Conservation (phyloP, 1,140 invertebrate species). For the Bilobella aurantiaca region DNA sequence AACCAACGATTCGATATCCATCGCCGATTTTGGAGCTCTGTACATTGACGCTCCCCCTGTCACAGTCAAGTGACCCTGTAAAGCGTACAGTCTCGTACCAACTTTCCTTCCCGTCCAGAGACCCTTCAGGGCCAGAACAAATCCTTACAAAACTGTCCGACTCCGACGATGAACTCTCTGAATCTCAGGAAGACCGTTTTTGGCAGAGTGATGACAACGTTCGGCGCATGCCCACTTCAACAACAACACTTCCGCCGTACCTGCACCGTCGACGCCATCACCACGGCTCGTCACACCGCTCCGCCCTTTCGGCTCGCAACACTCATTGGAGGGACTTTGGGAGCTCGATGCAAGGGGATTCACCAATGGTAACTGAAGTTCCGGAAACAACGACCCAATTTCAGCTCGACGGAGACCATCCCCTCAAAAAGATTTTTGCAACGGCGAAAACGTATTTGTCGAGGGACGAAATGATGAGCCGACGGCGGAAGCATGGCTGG, state of each 20-base stretch:
- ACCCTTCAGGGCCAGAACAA: background rate
- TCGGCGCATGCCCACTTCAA: background rate
- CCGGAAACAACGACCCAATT: slow-evolving; percentile 2
- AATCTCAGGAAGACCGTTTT: background rate
- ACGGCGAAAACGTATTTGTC: slow-evolving; percentile 9
- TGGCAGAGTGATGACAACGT: background rate
- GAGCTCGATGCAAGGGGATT: background rate
- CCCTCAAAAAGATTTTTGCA: slow-evolving; percentile 28
- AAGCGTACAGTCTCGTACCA: slow-evolving; percentile 11
- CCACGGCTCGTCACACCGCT: slow-evolving; percentile 21
- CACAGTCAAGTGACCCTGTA: background rate
- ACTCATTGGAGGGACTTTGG: background rate
- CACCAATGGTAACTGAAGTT: background rate
- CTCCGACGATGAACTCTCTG: background rate
- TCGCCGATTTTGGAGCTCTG: slow-evolving; percentile 25
- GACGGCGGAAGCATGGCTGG: background rate
- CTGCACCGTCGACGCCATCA: slow-evolving; percentile 10
- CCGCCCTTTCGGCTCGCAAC: background rate
- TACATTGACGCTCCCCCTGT: slow-evolving; percentile 17
- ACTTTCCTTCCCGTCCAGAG: slow-evolving; percentile 2
- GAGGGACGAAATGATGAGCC: background rate
- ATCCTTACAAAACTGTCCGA: background rate
- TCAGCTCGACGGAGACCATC: slow-evolving; percentile 28
- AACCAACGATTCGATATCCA: slow-evolving; percentile 6
- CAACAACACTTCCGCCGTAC: background rate